These are phyloP conservation scores for Aspidiotus rigidus DNA, from an alignment of 2,888 invertebrate species.

Conservation along the genomic window DNA sequence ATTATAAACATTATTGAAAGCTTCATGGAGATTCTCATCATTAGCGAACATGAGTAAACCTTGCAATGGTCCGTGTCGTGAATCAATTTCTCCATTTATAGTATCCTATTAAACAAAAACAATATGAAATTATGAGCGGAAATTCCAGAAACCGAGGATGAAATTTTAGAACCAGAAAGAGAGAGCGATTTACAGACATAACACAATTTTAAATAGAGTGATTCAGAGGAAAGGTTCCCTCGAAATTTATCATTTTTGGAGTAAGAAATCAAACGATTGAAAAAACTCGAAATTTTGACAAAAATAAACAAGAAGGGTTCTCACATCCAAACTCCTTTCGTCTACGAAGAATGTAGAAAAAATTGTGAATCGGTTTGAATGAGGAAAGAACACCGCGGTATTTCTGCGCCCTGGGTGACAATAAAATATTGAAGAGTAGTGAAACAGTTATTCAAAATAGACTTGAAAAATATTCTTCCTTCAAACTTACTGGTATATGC, in stretches of 20 bases:
- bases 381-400: background rate
- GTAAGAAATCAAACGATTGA: no score
- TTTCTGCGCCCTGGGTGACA: background rate
- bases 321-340: background rate
- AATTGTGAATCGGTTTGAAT: background rate
- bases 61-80: background rate
- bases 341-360: background rate
- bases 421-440: background rate
- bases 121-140: no score
- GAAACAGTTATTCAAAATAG: background rate
- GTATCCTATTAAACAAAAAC: no score
- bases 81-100: background rate
- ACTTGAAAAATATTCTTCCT: background rate
- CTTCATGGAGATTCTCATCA: background rate
- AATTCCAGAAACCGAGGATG: no score
- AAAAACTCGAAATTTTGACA: background rate
- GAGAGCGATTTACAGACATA: no score
- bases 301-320: background rate
- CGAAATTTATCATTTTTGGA: no score
- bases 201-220: no score
- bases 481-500: background rate
- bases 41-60: background rate
- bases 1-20: background rate
- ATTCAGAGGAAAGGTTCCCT: no score
- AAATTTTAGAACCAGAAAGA: no score